These are phyloP conservation scores for Gymnorhina tibicen DNA, from an alignment of 2,113 vertebrate genomes.

Conservation along the genomic window DNA sequence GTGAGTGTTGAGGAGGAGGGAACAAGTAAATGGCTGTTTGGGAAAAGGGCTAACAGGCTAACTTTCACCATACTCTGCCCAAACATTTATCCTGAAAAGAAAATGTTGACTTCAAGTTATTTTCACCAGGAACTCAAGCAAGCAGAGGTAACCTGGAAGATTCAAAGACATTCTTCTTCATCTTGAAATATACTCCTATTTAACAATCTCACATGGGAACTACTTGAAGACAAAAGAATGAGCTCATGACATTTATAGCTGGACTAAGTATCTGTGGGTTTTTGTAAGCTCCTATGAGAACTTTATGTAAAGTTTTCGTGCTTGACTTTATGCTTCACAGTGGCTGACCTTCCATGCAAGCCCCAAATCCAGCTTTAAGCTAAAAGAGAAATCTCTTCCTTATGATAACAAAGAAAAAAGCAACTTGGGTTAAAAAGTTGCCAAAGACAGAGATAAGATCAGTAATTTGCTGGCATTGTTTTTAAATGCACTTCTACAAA, in stretches of 20 bases:
- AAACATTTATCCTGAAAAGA: not conserved
- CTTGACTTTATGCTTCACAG: not conserved
- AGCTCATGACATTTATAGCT: not conserved
- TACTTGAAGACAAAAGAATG: not conserved
- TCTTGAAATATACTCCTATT: not conserved
- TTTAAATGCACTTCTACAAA: not conserved
- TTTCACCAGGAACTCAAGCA: not conserved
- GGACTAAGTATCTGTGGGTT: not conserved
- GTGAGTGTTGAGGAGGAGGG: not conserved
- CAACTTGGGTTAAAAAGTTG: not conserved
- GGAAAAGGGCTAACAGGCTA: not conserved
- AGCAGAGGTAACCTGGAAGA: not conserved
- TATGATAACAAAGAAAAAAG: not conserved
- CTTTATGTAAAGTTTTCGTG: not conserved
- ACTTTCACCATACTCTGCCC: not conserved
- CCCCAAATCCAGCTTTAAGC: not conserved
- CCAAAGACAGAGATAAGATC: not conserved
- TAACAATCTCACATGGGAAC: not conserved
- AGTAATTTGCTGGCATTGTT: conserved; percentile 26
- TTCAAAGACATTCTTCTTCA: not conserved
- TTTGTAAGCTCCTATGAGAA: not conserved
- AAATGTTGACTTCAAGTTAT: not conserved
- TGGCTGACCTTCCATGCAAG: not conserved
- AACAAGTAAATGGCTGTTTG: not conserved
- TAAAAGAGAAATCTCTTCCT: not conserved